Evolutionary conservation across 2,888 invertebrate species (phyloP), one percentile per base, ranked within the genome.

Genomic region (Papilio demoleus): DNA sequence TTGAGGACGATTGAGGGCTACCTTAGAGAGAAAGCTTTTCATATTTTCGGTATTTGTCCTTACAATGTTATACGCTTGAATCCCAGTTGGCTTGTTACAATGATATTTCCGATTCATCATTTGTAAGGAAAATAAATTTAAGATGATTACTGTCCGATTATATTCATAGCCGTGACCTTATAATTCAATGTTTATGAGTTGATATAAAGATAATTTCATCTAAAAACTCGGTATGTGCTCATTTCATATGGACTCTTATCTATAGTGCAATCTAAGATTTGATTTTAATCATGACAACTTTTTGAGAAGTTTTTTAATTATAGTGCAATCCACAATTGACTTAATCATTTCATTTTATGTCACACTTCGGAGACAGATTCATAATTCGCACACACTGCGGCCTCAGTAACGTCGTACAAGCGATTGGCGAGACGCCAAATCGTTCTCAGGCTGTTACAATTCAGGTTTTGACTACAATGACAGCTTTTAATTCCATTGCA

Each of bases 401-500:
- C 75, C 73, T 74, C 74, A 72, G 71, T 73, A 69, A 74, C 22
- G 34, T 69, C 74, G 73, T 76, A 84, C 86, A 87, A 76, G 85
- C 74, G 75, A 80, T 81, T 87, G 87, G 87, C 87, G 66, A 67
- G 69, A 68, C 50, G 76, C 81, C 81, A 83, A 81, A 76, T 80
- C 76, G 77, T 75, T 77, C 76, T n/a, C n/a, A 77, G 81, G 73
- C 77, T 76, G 76, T 72, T 72, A 76, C 79, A 76, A 77, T 75
- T 73, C 72, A 74, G 75, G 79, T 81, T 82, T 83, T 81, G 81
- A 76, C 75, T 50, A 17, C 47, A 47, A 53, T 36, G 67, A 58
- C 63, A 59, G 62, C 17, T 70, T 67, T 70, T 65, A 70, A 65
- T 61, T 65, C 70, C 71, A 72, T 67, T 68, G 60, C 65, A 64